These are phyloP conservation scores for Podiceps cristatus DNA, from an alignment of 2,113 vertebrate species.

Conservation along the genomic window DNA sequence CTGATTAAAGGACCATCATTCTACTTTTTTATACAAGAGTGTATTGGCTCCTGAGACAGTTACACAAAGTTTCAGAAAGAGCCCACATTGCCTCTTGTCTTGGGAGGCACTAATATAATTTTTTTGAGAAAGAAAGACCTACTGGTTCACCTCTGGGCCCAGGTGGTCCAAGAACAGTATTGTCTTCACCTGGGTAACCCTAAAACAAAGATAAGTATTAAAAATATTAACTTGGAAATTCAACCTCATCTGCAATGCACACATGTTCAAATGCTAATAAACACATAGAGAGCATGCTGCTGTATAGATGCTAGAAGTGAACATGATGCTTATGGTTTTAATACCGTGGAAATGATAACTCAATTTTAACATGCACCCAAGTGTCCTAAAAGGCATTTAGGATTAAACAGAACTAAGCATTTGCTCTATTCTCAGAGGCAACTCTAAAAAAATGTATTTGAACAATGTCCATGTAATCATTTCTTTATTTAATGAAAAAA, in stretches of 20 bases:
- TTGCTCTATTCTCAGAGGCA: not conserved
- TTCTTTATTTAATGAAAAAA: not conserved
- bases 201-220: slow-evolving; percentile 69
- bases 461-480: not conserved
- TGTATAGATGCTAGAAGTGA: not conserved
- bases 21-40: not conserved
- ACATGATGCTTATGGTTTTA: not conserved
- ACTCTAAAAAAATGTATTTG: not conserved
- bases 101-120: slow-evolving; percentile 52
- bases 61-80: not conserved
- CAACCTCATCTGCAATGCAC: not conserved
- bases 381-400: not conserved
- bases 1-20: not conserved
- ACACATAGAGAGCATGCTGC: not conserved
- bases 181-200: slow-evolving; percentile 95
- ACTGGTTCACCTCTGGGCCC: slow-evolving; percentile 99
- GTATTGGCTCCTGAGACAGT: not conserved
- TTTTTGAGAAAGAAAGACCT: slow-evolving; percentile 90
- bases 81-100: not conserved
- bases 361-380: not conserved
- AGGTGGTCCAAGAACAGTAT: slow-evolving; percentile 84
- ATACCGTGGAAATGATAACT: not conserved
- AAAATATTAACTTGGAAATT: not conserved
- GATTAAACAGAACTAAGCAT: not conserved
- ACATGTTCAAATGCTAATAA: not conserved